phyloP scores from a whole-genome alignment of 1,140 invertebrate species.

The Macrotrachela quadricornifera region DNA sequence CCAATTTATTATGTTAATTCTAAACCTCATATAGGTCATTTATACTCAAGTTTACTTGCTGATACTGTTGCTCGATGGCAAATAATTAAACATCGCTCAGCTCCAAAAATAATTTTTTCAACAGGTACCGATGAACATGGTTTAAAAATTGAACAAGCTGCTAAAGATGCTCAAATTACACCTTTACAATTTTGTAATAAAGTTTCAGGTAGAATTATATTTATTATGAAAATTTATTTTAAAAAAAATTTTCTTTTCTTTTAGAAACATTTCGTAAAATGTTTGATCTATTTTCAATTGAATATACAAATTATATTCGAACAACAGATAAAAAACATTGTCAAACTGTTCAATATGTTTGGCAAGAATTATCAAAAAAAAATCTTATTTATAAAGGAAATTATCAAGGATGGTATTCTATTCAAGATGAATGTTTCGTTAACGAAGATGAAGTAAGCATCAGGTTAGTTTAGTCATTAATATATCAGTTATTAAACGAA shows the following conservation, averaged over 20 bases:
- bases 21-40: conserved; percentile 77
- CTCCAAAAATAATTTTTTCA: conserved; percentile 33
- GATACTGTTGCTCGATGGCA: conserved; percentile 59
- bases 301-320: neutral
- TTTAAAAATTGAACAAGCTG: conserved; percentile 41
- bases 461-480: neutral
- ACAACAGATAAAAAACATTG: conserved; percentile 3
- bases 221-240: neutral
- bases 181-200: conserved; percentile 3
- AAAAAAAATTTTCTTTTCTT: too few species aligned
- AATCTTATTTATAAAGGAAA: conserved; percentile 59
- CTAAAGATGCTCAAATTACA: neutral
- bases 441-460: neutral
- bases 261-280: neutral
- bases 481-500: too few species aligned
- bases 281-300: conserved; percentile 1
- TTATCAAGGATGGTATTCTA: conserved; percentile 87
- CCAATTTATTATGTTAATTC: conserved; percentile 9
- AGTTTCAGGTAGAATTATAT: neutral
- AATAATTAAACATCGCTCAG: conserved; percentile 20
- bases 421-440: conserved; percentile 68
- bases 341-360: conserved; percentile 8
- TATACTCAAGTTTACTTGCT: conserved; percentile 67
- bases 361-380: conserved; percentile 40
- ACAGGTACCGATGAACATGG: conserved; percentile 97